These are phyloP conservation scores for Lophotriccus pileatus DNA, from an alignment of 2,797 vertebrate genomes.

Conservation along the genomic window DNA sequence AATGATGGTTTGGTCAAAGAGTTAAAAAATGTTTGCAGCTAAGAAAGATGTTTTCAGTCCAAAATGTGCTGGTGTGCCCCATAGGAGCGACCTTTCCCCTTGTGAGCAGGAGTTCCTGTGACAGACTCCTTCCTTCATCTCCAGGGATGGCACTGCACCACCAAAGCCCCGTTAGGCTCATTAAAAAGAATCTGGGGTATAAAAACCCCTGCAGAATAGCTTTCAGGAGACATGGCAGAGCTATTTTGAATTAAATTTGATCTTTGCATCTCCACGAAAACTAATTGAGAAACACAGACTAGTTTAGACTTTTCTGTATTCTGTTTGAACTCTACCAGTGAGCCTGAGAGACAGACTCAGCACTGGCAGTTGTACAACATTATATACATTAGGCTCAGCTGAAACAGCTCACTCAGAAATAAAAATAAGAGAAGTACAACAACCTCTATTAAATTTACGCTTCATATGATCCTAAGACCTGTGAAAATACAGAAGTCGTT, in stretches of 20 bases:
- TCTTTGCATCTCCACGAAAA: not conserved
- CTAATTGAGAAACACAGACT: not conserved
- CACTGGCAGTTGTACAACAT: not conserved
- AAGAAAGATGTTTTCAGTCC: not conserved
- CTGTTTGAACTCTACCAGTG: not conserved
- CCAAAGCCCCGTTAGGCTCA: not conserved
- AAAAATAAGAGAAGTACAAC: not conserved
- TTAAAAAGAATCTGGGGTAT: not conserved
- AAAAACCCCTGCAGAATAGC: not conserved
- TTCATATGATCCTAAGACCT: not conserved
- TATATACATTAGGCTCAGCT: not conserved
- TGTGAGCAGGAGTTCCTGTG: not conserved
- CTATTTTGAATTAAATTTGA: not conserved
- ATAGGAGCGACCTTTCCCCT: not conserved
- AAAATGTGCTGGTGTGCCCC: not conserved
- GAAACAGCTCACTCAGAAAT: not conserved
- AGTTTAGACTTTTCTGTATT: not conserved
- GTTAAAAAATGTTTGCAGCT: not conserved
- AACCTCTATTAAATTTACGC: not conserved
- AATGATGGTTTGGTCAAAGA: not conserved
- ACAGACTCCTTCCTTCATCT: not conserved
- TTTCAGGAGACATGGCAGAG: not conserved
- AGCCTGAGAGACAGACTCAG: not conserved
- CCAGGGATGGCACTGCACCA: not conserved
- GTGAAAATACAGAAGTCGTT: not conserved